Percentiles rank a stretch among this genome's conserved stretches.
Evolutionary conservation across 2,888 invertebrate species (phyloP).

Genomic region (Standfussiana lucernea): DNA sequence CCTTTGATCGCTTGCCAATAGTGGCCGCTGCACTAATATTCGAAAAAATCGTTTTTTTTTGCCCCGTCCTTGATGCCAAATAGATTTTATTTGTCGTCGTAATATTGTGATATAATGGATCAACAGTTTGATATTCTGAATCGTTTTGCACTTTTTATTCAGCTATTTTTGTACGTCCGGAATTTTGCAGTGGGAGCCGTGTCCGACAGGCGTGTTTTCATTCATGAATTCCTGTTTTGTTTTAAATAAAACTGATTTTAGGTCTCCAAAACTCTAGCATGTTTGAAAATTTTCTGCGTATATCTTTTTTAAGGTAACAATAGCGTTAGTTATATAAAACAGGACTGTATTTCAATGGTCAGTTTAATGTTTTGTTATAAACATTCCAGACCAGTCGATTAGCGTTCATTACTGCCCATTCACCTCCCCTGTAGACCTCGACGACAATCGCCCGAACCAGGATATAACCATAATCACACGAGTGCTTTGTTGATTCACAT

Average conservation of each 20-base stretch:
- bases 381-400: conserved; percentile 14
- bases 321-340: conserved; percentile 19
- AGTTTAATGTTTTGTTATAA: conserved; percentile 27
- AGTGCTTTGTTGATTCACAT: conserved; percentile 47
- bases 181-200: conserved; percentile 42
- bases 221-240: conserved; percentile 39
- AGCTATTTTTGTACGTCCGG: conserved; percentile 38
- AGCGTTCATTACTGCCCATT: conserved; percentile 25
- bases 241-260: conserved; percentile 40
- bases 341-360: conserved; percentile 22
- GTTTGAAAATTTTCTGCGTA: conserved; percentile 23
- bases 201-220: conserved; percentile 47
- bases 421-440: conserved; percentile 32
- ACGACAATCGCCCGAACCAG: conserved; percentile 32
- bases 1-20: conserved; percentile 71
- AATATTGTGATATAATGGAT: conserved; percentile 16
- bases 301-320: conserved; percentile 22
- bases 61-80: conserved; percentile 42
- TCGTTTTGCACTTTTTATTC: conserved; percentile 40
- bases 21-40: conserved; percentile 25
- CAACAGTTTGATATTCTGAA: conserved; percentile 32
- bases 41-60: conserved; percentile 43
- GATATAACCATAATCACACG: conserved; percentile 48
- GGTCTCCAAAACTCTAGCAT: conserved; percentile 31
- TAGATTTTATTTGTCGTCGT: conserved; percentile 33